These are phyloP conservation scores for Ophion ellenae DNA, from an alignment of 2,888 invertebrate species.

Conservation along the genomic window DNA sequence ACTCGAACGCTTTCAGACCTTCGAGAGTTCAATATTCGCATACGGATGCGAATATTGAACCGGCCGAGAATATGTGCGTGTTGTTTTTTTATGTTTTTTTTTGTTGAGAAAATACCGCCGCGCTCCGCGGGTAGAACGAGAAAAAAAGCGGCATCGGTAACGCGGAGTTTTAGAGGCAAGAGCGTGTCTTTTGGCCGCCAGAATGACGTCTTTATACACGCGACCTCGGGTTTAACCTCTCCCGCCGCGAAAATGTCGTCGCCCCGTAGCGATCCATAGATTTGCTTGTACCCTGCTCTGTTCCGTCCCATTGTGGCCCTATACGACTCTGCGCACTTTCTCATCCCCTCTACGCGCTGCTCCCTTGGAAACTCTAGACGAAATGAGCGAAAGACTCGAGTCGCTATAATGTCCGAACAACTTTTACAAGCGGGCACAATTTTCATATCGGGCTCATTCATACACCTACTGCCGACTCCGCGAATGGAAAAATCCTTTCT, in stretches of 20 bases:
- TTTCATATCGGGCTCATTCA: too few species aligned
- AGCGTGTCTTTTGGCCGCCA: conserved; percentile 72
- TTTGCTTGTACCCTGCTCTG: conserved; percentile 74
- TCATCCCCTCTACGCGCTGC: conserved; percentile 38
- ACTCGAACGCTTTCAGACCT: not conserved
- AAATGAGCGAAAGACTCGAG: conserved; percentile 43
- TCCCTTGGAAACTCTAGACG: conserved; percentile 1
- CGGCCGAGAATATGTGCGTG: not conserved
- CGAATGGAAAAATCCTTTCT: too few species aligned
- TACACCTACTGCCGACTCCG: too few species aligned
- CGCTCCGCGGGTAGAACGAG: conserved; percentile 16
- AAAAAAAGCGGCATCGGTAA: conserved; percentile 40
- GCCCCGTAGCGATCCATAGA: conserved; percentile 79
- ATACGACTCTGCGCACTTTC: conserved; percentile 62
- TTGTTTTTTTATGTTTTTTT: not conserved
- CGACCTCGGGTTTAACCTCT: conserved; percentile 71
- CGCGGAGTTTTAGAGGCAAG: conserved; percentile 63
- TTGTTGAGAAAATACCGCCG: conserved; percentile 1
- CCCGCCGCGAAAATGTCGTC: conserved; percentile 81
- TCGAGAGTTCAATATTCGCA: not conserved
- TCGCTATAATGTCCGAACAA: conserved; percentile 26
- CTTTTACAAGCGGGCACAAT: not conserved
- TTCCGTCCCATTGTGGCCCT: conserved; percentile 46
- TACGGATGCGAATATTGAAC: conserved; percentile 28
- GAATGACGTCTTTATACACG: conserved; percentile 80